phyloP scores from a whole-genome alignment of 2,888 invertebrate genomes.

The Drosophila pegasa region DNA sequence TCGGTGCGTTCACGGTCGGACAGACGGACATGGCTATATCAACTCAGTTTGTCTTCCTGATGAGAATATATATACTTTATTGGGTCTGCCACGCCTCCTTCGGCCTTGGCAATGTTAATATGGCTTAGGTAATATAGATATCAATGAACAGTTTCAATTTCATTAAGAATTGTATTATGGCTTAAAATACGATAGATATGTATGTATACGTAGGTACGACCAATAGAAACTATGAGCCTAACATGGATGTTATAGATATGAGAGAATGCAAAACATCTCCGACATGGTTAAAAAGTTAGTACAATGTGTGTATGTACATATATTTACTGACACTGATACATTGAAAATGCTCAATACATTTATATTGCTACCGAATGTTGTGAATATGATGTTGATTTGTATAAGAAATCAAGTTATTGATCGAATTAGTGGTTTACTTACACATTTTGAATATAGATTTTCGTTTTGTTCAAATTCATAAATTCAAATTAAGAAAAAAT shows the following conservation, averaged over 20 bases:
- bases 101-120: not conserved
- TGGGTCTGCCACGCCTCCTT: too few relatives aligned
- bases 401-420: slow-evolving; percentile 16
- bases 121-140: slow-evolving; percentile 1
- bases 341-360: slow-evolving; percentile 7
- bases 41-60: too few relatives aligned
- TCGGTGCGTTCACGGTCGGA: too few relatives aligned
- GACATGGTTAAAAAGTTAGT: slow-evolving; percentile 4
- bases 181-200: slow-evolving; percentile 9
- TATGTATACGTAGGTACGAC: slow-evolving; percentile 1
- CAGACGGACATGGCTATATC: too few relatives aligned
- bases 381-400: slow-evolving; percentile 19
- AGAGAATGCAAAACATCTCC: not conserved
- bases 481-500: slow-evolving; percentile 67
- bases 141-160: not conserved
- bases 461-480: slow-evolving; percentile 59
- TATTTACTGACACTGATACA: slow-evolving; percentile 4
- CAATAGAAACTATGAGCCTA: slow-evolving; percentile 19
- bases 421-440: slow-evolving; percentile 74
- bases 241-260: not conserved
- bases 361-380: slow-evolving; percentile 25
- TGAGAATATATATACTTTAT: too few relatives aligned
- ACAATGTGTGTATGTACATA: slow-evolving; percentile 11
- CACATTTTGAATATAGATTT: slow-evolving; percentile 68
- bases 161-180: slow-evolving; percentile 9